These are phyloP conservation scores for Cathartes aura DNA, from an alignment of 2,113 vertebrate genomes.

Conservation along the genomic window DNA sequence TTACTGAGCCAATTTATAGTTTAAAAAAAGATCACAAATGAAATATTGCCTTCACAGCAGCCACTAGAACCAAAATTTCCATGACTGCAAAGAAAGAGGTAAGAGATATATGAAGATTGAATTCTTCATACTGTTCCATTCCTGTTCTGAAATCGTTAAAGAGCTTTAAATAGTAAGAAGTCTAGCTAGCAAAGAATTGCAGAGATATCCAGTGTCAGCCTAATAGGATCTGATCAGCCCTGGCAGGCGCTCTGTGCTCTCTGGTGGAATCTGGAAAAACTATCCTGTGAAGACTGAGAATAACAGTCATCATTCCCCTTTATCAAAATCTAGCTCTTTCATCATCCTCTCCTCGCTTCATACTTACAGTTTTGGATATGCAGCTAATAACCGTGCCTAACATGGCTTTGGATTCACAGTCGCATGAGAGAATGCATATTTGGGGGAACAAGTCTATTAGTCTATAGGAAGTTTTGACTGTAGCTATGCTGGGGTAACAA, in stretches of 20 bases:
- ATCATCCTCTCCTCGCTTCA: not conserved
- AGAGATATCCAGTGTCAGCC: not conserved
- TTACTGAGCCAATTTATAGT: not conserved
- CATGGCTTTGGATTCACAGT: not conserved
- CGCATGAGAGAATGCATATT: not conserved
- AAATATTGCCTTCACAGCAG: not conserved
- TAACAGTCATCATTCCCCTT: not conserved
- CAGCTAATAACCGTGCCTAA: not conserved
- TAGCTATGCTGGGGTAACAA: not conserved
- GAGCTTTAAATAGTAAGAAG: not conserved
- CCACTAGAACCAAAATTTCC: not conserved
- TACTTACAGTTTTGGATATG: not conserved
- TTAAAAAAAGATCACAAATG: not conserved
- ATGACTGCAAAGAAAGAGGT: not conserved
- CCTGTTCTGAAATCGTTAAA: not conserved
- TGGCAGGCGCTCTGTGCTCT: not conserved
- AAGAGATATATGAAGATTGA: not conserved
- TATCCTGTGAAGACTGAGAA: not conserved
- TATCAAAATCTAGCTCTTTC: not conserved
- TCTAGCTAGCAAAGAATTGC: not conserved
- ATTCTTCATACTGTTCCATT: not conserved
- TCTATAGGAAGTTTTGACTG: not conserved
- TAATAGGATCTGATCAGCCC: not conserved
- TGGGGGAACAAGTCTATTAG: not conserved
- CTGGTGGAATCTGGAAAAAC: slow-evolving; percentile 12